phyloP scores from a whole-genome alignment of 1,140 invertebrate genomes.

The Ruditapes philippinarum region DNA sequence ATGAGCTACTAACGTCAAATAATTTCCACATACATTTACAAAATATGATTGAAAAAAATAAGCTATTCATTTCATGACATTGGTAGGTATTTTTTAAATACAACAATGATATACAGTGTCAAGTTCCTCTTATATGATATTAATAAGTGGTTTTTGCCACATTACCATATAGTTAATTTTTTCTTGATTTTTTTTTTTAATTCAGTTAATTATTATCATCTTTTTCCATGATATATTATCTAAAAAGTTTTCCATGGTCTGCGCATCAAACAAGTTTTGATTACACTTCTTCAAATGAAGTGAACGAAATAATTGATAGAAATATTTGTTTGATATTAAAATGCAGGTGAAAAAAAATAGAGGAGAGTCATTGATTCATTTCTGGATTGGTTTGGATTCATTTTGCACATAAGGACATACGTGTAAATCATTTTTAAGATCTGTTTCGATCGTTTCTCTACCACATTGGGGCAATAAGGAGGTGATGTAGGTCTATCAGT shows the following conservation, averaged over 20 bases:
- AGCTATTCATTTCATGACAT: not conserved
- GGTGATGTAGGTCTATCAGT: slow-evolving; percentile 58
- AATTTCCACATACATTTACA: slow-evolving; percentile 48
- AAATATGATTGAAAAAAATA: slow-evolving; percentile 48
- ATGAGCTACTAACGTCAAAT: slow-evolving; percentile 66
- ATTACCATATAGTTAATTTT: no score
- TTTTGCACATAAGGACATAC: slow-evolving; percentile 20
- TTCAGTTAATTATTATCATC: not conserved
- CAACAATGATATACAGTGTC: not conserved
- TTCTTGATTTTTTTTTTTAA: no score
- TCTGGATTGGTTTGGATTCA: not conserved
- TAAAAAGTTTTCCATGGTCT: slow-evolving; percentile 3
- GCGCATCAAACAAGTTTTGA: slow-evolving; percentile 13
- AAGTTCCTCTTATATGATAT: not conserved
- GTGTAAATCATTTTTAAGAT: slow-evolving; percentile 63
- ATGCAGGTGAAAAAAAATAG: slow-evolving; percentile 30
- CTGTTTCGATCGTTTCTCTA: slow-evolving; percentile 60
- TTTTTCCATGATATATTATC: not conserved
- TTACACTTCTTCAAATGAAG: slow-evolving; percentile 1
- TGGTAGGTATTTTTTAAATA: not conserved
- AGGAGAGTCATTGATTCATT: not conserved
- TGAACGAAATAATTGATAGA: slow-evolving; percentile 25
- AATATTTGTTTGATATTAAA: slow-evolving; percentile 17
- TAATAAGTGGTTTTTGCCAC: not conserved
- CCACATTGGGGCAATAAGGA: slow-evolving; percentile 46